Evolutionary conservation across 2,797 vertebrate species (phyloP), one percentile per base, ranked within the genome.

Genomic region (Tympanoctomys barrerae): DNA sequence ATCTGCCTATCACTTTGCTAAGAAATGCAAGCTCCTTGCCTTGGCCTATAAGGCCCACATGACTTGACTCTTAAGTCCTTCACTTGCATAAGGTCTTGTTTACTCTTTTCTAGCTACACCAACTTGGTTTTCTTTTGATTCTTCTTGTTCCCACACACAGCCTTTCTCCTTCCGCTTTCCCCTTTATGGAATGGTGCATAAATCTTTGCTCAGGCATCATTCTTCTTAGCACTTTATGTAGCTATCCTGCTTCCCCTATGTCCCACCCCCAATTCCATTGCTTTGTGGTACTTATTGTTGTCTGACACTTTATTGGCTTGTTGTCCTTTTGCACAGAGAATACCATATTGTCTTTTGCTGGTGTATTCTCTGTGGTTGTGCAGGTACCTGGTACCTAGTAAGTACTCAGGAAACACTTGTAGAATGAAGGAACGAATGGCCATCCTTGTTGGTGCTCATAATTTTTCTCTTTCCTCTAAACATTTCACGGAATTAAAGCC

Each of bases 401-500:
- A 7, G 13, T 49, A 33, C 73, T 75, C 10, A 73, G 39, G 71
- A 86, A 87, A 46, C 75, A 77, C n/a, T 83, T 77, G 59, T 89
- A 39, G n/a, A 4, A 39, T 68, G 46, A 82, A 31, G 88, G 57
- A 64, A 59, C 52, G 42, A 96, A 31, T 54, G 68, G 26, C 61
- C 14, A 1, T 89, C 36, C 28, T 89, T 91, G 39, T 18, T 52
- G 19, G 9, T 91, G 70, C 7, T 82, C 26, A 8, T 22, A n/a
- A 54, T 77, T 87, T n/a, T n/a, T 33, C 36, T 70, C 59, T 87
- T 87, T 3, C 31, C 7, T 46, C 24, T 61, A 71, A 82, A 28
- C 7, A 3, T 94, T 88, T 96, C 57, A 57, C 18, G 87, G 33
- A 90, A 18, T 94, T 42, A 96, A 73, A 85, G 42, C 31, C 73